phyloP scores from a whole-genome alignment of 1,140 invertebrate species.

The Mya arenaria region DNA sequence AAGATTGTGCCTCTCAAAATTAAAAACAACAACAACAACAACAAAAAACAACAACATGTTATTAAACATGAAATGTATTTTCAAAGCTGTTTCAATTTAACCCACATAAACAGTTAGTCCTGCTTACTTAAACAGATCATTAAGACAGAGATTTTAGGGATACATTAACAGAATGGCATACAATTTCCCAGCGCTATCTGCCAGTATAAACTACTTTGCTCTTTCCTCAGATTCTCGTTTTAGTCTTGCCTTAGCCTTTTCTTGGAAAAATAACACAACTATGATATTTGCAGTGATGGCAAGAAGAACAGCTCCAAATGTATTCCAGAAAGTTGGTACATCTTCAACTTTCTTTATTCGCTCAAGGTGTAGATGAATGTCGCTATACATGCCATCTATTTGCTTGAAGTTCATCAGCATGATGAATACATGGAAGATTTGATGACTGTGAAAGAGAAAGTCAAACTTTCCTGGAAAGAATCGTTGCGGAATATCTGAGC shows the following conservation, averaged over 20 bases:
- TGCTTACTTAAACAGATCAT: too few relatives aligned
- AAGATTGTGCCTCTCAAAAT: too few relatives aligned
- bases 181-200: too few relatives aligned
- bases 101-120: too few relatives aligned
- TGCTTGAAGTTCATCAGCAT: slow-evolving; percentile 75
- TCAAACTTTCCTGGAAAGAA: slow-evolving; percentile 79
- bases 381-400: slow-evolving; percentile 74
- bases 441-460: slow-evolving; percentile 79
- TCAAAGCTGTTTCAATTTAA: too few relatives aligned
- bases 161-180: too few relatives aligned
- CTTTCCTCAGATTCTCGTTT: not conserved
- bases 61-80: too few relatives aligned
- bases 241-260: slow-evolving; percentile 53
- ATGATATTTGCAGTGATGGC: slow-evolving; percentile 61
- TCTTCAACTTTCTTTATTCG: slow-evolving; percentile 48
- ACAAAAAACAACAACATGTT: too few relatives aligned
- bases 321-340: slow-evolving; percentile 69
- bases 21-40: too few relatives aligned
- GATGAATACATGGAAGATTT: slow-evolving; percentile 80
- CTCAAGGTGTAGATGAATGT: slow-evolving; percentile 57
- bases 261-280: slow-evolving; percentile 62
- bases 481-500: slow-evolving; percentile 78
- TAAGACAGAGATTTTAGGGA: too few relatives aligned
- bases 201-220: too few relatives aligned
- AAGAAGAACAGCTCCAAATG: slow-evolving; percentile 70